Percentiles rank a stretch among this genome's conserved stretches.
These are phyloP conservation scores for Falco cherrug DNA, from an alignment of 2,797 vertebrate genomes.

Conservation along the genomic window DNA sequence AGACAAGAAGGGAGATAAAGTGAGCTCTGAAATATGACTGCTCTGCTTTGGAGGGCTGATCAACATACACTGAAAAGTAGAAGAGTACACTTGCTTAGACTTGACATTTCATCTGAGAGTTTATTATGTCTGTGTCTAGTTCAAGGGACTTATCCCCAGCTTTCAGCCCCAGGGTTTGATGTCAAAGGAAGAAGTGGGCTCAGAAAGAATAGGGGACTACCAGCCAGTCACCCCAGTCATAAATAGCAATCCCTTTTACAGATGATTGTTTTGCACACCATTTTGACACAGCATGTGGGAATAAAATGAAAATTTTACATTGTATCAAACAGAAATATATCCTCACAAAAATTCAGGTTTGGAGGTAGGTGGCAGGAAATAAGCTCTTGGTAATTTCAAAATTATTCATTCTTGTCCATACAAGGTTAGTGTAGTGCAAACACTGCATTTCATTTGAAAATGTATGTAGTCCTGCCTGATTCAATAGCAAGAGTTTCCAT, in stretches of 20 bases:
- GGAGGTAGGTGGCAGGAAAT: background rate
- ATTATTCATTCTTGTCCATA: background rate
- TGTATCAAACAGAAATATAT: background rate
- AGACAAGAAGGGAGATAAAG: conserved; percentile 41
- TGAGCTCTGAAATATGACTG: conserved; percentile 32
- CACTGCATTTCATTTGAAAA: conserved; percentile 62
- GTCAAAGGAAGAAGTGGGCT: background rate
- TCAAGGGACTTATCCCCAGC: conserved; percentile 21
- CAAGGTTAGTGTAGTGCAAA: conserved; percentile 15
- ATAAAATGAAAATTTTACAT: background rate
- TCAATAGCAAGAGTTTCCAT: conserved; percentile 65
- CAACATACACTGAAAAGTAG: background rate
- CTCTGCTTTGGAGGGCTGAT: background rate
- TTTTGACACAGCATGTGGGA: background rate
- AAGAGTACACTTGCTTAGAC: background rate
- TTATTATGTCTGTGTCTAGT: background rate
- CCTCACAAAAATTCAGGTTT: background rate
- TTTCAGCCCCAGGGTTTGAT: background rate
- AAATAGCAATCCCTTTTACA: background rate
- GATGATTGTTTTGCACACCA: background rate
- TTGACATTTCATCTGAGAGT: conserved; percentile 28
- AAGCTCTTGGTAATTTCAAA: background rate
- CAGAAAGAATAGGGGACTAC: background rate
- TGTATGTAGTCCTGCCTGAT: conserved; percentile 10
- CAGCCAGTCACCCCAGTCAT: background rate